These are phyloP conservation scores for Glossosoma conforme DNA, from an alignment of 1,140 invertebrate species.

Conservation along the genomic window DNA sequence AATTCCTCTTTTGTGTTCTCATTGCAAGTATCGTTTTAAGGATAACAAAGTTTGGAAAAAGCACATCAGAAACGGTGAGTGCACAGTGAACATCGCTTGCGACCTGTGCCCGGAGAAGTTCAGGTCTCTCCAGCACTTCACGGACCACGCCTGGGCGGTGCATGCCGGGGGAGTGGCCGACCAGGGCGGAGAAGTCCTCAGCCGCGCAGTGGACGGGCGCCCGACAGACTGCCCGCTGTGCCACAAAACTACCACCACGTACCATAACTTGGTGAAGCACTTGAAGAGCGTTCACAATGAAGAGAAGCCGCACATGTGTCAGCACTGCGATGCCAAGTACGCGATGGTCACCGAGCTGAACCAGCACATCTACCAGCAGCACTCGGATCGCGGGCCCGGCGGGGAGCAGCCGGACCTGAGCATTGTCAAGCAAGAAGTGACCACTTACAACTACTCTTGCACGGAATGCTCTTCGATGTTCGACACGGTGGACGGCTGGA, in stretches of 20 bases:
- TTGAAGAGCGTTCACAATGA: slow-evolving; percentile 47
- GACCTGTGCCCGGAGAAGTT: slow-evolving; percentile 49
- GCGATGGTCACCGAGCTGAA: slow-evolving; percentile 45
- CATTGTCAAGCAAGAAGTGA: slow-evolving; percentile 43
- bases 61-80: slow-evolving; percentile 48
- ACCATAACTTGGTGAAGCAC: slow-evolving; percentile 53
- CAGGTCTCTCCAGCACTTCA: slow-evolving; percentile 45
- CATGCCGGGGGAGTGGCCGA: slow-evolving; percentile 40
- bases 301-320: slow-evolving; percentile 46
- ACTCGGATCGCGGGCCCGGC: slow-evolving; percentile 35
- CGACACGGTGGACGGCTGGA: slow-evolving; percentile 50
- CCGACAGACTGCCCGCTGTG: slow-evolving; percentile 50
- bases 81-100: slow-evolving; percentile 46
- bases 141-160: slow-evolving; percentile 44
- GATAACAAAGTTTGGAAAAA: slow-evolving; percentile 45
- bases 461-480: slow-evolving; percentile 53
- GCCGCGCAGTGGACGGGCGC: slow-evolving; percentile 43
- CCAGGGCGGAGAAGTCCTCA: slow-evolving; percentile 39
- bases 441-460: slow-evolving; percentile 52
- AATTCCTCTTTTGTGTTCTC: slow-evolving; percentile 42
- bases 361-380: slow-evolving; percentile 46
- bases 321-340: slow-evolving; percentile 46
- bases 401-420: slow-evolving; percentile 17
- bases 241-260: slow-evolving; percentile 48
- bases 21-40: slow-evolving; percentile 44